Conservation (phyloP, 2,888 invertebrate genomes). For the Polietes domitor region DNA sequence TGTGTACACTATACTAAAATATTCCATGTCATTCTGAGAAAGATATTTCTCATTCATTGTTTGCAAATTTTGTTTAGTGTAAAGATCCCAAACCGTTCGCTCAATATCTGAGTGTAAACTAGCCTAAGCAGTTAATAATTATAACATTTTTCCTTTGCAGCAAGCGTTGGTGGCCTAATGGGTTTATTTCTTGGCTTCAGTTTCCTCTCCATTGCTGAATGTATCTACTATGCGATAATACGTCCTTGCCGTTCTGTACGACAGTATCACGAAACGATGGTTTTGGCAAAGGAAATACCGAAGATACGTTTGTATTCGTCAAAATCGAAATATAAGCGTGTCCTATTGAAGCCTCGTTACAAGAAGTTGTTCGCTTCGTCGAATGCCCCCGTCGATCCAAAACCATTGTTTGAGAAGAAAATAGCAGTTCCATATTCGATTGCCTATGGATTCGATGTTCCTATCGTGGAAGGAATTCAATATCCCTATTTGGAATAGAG, state of each 20-base stretch:
- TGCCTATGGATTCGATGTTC: slow-evolving; percentile 12
- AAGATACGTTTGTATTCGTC: not conserved
- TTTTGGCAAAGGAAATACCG: not conserved
- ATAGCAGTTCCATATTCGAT: slow-evolving; percentile 3
- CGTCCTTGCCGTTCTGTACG: slow-evolving; percentile 81
- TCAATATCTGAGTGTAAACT: slow-evolving; percentile 85
- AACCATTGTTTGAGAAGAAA: not conserved
- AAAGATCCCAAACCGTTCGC: no score
- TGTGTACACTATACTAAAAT: no score
- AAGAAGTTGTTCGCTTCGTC: not conserved
- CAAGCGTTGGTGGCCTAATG: slow-evolving; percentile 89
- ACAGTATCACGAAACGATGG: slow-evolving; percentile 24
- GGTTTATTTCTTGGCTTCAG: slow-evolving; percentile 92
- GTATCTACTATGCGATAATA: slow-evolving; percentile 86
- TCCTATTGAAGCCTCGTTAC: not conserved
- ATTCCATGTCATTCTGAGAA: no score
- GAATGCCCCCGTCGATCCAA: not conserved
- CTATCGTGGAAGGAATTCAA: not conserved
- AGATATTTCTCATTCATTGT: no score
- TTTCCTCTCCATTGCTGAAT: slow-evolving; percentile 88
- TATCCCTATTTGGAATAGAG: not conserved
- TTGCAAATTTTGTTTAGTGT: no score
- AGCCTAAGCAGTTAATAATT: not conserved
- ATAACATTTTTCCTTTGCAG: slow-evolving; percentile 81
- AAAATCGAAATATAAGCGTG: not conserved